Conservation (phyloP, 1,140 invertebrate genomes). For the Nymphalis io region DNA sequence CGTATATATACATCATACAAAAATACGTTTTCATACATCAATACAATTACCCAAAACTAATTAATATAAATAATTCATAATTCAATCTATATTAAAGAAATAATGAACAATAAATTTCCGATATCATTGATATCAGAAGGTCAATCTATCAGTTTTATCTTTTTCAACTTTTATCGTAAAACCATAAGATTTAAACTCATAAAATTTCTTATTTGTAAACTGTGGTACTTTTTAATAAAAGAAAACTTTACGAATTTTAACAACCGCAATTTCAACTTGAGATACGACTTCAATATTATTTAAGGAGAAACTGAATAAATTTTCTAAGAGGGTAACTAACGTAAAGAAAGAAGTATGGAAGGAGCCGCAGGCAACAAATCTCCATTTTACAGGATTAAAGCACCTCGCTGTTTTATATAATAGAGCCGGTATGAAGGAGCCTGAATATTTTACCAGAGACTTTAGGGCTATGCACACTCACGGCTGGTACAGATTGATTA, state of each 20-base stretch:
- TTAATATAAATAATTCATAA: no score
- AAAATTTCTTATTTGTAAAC: constrained; percentile 37
- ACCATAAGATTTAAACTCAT: neutral
- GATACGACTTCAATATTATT: constrained; percentile 44
- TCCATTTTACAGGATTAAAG: constrained; percentile 72
- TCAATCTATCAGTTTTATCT: neutral
- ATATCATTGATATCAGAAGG: neutral
- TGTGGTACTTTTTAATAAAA: constrained; percentile 35
- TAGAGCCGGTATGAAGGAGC: constrained; percentile 53
- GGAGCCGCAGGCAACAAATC: constrained; percentile 64
- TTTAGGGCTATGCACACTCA: constrained; percentile 27
- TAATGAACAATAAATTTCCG: no score
- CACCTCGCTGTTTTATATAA: constrained; percentile 66
- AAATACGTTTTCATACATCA: no score
- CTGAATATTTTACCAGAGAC: constrained; percentile 60
- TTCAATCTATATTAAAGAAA: no score
- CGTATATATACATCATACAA: no score
- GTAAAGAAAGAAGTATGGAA: constrained; percentile 64
- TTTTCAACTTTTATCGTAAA: constrained; percentile 10
- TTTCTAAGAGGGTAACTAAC: constrained; percentile 58
- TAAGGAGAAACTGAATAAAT: constrained; percentile 47
- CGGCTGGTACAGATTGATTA: neutral
- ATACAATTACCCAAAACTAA: no score
- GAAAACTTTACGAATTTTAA: constrained; percentile 38
- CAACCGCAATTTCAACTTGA: constrained; percentile 39